Base-by-base conservation (phyloP, 2,113 vertebrate species). In the Taxidea taxus region DNA sequence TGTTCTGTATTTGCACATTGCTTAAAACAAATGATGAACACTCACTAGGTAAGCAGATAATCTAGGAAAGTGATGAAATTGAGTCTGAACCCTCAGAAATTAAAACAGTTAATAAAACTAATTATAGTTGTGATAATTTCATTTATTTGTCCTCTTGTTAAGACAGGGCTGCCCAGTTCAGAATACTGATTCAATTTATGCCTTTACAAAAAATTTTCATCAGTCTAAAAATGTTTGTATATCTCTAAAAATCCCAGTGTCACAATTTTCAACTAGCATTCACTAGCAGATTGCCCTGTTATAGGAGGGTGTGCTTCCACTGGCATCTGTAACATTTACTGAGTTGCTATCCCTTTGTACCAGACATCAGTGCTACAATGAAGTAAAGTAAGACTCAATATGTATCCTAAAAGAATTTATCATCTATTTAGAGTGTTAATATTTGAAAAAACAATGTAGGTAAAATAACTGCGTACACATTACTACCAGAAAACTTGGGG, bases 81-180 rank as follows among this genome's bases (percentile, higher is more conserved):
- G 4, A 3, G 2, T 13, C 7, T 4, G 5, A 70, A 86, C 47
- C 21, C 29, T 86, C 44, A 70, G 20, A 91, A 84, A 56, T 83
- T 8, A 77, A 77, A 6, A 8, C 4, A 74, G 13, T 85, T 88
- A 62, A 90, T 20, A 70, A 91, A 88, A 47, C 18, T n/a, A 92
- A n/a, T 2, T 20, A 39, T 4, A 86, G 74, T 4, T 74, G 1
- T 15, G 66, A 2, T 16, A n/a, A 1, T 15, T 64, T 2, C 2
- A 37, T 75, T 58, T 77, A 31, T 6, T 86, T 16, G 29, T 58
- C 7, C 2, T 31, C 31, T 64, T 95, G 6, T 90, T 85, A 47
- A 20, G 54, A 34, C 13, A 8, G 6, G 39, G n/a, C 1, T 51
- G 7, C 5, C 9, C n/a, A 6, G 16, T 54, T 78, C 6, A 74